Percentiles rank a stretch among this genome's conserved stretches.
phyloP scores from a whole-genome alignment of 2,113 vertebrate species.

The Brevimyrus niger region DNA sequence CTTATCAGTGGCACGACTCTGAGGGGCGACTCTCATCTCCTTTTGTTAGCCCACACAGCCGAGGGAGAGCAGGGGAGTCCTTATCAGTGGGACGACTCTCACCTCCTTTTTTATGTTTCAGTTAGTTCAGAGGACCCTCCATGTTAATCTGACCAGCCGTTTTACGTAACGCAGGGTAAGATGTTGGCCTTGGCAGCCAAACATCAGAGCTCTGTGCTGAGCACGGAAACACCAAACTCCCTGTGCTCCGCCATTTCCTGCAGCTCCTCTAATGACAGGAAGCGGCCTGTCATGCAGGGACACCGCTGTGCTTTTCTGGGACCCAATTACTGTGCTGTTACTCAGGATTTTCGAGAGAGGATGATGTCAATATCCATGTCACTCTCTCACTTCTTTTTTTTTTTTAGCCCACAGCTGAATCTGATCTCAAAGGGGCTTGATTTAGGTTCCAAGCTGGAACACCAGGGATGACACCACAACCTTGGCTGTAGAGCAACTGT shows the following conservation, averaged over 20 bases:
- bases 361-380: not conserved
- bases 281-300: not conserved
- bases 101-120: not conserved
- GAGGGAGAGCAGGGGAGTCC: not conserved
- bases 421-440: not conserved
- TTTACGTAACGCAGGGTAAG: not conserved
- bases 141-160: not conserved
- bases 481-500: not conserved
- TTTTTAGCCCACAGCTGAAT: not conserved
- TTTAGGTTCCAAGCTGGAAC: not conserved
- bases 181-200: not conserved
- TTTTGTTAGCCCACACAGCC: not conserved
- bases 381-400: not conserved
- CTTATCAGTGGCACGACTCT: not conserved
- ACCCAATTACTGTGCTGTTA: not conserved
- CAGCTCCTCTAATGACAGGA: not conserved
- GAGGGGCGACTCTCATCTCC: not conserved
- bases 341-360: not conserved
- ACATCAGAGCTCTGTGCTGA: not conserved
- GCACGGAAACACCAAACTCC: not conserved
- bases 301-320: not conserved
- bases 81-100: not conserved
- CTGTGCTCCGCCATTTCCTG: not conserved
- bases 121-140: not conserved
- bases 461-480: not conserved